Percentiles rank a stretch among this genome's conserved stretches.
phyloP scores from a whole-genome alignment of 2,113 vertebrate species.

The Hippolais icterina region DNA sequence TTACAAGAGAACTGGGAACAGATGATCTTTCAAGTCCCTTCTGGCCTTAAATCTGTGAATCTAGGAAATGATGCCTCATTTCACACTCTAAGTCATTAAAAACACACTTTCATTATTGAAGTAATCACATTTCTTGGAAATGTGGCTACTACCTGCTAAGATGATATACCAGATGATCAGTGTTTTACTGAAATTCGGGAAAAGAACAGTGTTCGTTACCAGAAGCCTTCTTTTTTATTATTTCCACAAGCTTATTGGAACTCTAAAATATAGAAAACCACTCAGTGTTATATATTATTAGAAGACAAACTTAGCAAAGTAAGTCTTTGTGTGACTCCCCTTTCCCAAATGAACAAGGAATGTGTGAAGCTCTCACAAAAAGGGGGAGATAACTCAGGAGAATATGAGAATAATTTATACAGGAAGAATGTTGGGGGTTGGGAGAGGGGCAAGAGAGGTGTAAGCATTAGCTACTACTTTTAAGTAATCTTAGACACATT shows the following conservation, averaged over 20 bases:
- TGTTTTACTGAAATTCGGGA: slow-evolving; percentile 23
- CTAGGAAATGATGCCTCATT: slow-evolving; percentile 32
- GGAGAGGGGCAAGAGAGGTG: not conserved
- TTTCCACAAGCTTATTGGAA: not conserved
- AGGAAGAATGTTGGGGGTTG: not conserved
- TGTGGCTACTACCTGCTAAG: slow-evolving; percentile 8
- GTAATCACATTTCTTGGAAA: slow-evolving; percentile 57
- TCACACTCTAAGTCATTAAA: slow-evolving; percentile 31
- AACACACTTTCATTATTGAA: slow-evolving; percentile 33
- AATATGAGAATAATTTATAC: not conserved
- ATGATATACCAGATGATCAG: slow-evolving; percentile 8
- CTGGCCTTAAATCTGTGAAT: slow-evolving; percentile 44
- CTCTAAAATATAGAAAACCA: not conserved
- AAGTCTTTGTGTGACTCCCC: not conserved
- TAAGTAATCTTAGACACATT: not conserved
- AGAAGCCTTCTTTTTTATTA: slow-evolving; percentile 19
- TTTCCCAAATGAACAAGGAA: not conserved
- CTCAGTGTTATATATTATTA: not conserved
- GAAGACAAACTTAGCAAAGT: not conserved
- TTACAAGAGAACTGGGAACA: slow-evolving; percentile 13
- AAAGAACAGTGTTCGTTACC: slow-evolving; percentile 6
- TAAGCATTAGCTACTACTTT: not conserved
- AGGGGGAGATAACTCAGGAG: not conserved
- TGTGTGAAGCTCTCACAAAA: not conserved
- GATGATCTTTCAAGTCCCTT: slow-evolving; percentile 16